Evolutionary conservation across 2,888 invertebrate genomes (phyloP), one percentile per base, ranked within the genome.

Genomic region (Drosophila hamatofila): DNA sequence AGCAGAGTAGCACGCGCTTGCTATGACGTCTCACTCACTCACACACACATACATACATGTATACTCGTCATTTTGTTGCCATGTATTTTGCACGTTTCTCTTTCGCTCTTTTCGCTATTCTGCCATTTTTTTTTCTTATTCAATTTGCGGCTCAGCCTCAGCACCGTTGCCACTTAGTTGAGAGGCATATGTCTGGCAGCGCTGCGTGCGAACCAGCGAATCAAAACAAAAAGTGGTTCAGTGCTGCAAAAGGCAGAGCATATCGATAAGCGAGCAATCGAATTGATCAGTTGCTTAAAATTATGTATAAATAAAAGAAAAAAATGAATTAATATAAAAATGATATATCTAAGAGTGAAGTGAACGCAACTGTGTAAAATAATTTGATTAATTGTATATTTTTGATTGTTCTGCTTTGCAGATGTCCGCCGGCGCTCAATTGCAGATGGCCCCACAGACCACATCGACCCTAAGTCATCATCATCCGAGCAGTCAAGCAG

Each of bases 351-450:
- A 35, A 14, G 14, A 5, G 5, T 33, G 3, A 4, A 33, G 3
- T 37, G 2, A 21, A 25, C 16, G 14, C 25, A 46, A 25, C 25
- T 37, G 7, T 27, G 7, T 27, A 27, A 27, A 6, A 27, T 3
- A 35, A 35, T 14, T 35, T 14, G 14, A 35, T 35, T 35, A 35
- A 35, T 60, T 62, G 35, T 46, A 67, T 9, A 49, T 35, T 2
- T 48, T 60, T 46, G 27, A 1, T 30, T 30, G 30, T 46, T 69
- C 21, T 9, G 41, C 23, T 35, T 91, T 90, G 91, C 95, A 97
- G 97, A 97, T 97, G 97, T 97, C 97, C 96, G 97, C 97, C 95
- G 97, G 97, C 95, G 96, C 97, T 95, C 97, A 97, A 96, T 96
- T 97, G 96, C 97, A 97, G 96, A 97, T 97, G 97, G 97, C 97